These are phyloP conservation scores for Hippocampus mohnikei DNA, from an alignment of 2,113 vertebrate species.

Conservation along the genomic window DNA sequence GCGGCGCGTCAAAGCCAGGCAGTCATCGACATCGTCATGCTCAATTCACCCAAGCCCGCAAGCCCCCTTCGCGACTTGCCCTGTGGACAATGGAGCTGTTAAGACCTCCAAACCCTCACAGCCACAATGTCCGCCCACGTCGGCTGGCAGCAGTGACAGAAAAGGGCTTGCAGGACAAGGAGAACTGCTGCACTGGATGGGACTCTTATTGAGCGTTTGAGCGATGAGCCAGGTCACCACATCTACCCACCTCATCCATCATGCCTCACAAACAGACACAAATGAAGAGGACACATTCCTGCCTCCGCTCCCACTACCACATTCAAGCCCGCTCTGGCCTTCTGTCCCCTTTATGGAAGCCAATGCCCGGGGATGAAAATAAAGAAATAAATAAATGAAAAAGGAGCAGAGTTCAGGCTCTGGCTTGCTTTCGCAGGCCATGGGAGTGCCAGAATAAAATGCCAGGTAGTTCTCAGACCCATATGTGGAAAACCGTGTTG, in stretches of 20 bases:
- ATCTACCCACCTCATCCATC: constrained; percentile 80
- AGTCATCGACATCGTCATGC: constrained; percentile 65
- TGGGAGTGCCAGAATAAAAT: constrained; percentile 64
- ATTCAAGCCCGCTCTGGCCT: constrained; percentile 59
- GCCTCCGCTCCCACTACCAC: constrained; percentile 68
- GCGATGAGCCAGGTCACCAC: constrained; percentile 80
- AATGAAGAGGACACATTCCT: constrained; percentile 73
- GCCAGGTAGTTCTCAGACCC: constrained; percentile 63
- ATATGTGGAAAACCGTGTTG: constrained; percentile 30
- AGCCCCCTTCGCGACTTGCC: constrained; percentile 29
- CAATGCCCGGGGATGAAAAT: constrained; percentile 42
- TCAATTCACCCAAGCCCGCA: constrained; percentile 55
- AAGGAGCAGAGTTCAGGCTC: constrained; percentile 68
- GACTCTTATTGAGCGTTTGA: constrained; percentile 79
- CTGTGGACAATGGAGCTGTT: constrained; percentile 62
- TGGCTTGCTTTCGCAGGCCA: constrained; percentile 59
- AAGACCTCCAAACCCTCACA: constrained; percentile 54
- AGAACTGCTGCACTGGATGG: constrained; percentile 67
- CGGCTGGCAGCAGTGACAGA: constrained; percentile 62
- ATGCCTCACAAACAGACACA: constrained; percentile 73
- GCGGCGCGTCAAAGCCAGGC: constrained; percentile 47
- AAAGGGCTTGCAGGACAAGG: constrained; percentile 53
- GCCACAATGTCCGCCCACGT: constrained; percentile 72
- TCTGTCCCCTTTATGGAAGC: constrained; percentile 46
- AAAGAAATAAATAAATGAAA: constrained; percentile 25